phyloP scores from a whole-genome alignment of 30 jellyfish, hydroid and myxozoan species.

The Rhopilema esculentum region DNA sequence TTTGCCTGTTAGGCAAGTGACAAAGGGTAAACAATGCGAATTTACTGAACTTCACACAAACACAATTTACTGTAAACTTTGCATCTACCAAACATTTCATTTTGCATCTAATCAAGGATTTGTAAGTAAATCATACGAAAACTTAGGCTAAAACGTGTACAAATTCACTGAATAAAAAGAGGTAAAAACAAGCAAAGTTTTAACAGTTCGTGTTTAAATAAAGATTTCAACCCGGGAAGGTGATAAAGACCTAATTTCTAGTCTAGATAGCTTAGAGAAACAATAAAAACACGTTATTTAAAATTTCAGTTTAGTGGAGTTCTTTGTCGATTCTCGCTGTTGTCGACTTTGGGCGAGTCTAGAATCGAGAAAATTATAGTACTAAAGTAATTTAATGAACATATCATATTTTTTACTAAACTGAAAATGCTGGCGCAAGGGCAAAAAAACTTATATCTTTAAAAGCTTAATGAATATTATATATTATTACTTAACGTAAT shows the following conservation, averaged over 20 bases:
- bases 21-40: background rate
- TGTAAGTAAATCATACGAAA: background rate
- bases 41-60: background rate
- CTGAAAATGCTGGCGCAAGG: background rate
- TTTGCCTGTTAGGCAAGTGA: background rate
- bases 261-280: background rate
- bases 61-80: background rate
- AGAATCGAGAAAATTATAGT: background rate
- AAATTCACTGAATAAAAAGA: background rate
- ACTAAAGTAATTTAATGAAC: too few relatives aligned
- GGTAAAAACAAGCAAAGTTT: background rate
- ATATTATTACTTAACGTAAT: background rate
- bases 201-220: background rate
- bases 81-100: background rate
- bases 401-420: too few relatives aligned
- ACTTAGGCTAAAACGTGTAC: background rate
- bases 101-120: background rate
- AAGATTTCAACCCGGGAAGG: too few relatives aligned
- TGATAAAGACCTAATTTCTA: background rate
- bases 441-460: background rate
- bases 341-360: slow-evolving; percentile 64
- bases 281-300: background rate
- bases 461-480: too few relatives aligned
- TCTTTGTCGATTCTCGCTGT: slow-evolving; percentile 28
- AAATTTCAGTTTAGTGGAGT: slow-evolving; percentile 29